Evolutionary conservation across 2,113 vertebrate genomes (phyloP), one percentile per base, ranked within the genome.

Genomic region (Gavia stellata): DNA sequence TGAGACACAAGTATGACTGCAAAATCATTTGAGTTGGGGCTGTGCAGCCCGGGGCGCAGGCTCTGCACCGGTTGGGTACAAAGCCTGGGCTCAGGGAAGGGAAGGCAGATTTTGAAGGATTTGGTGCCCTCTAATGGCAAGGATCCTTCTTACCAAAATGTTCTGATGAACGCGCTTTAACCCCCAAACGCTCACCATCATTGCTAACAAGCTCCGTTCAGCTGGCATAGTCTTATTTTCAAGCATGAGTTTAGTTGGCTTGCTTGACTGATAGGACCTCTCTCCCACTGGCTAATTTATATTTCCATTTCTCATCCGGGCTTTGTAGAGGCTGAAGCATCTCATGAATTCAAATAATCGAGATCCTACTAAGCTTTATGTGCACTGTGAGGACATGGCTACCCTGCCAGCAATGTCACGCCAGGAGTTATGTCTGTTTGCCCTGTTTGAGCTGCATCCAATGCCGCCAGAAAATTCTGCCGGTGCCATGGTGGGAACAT

Each of bases 121-220:
- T 92, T 97, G 83, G 95, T 97, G 97, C 97, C 97, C 97, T 96
- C 97, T 97, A 94, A 94, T 50, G 97, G 96, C 62, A 52, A 63
- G 20, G 85, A 93, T 72, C 38, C 15, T 86, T 63, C 44, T 52
- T 38, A 62, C 33, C 34, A 42, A 58, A 77, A 58, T 33, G 65
- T 33, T 44, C 42, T 20, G 3, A 42, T 1, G 6, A 84, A 7
- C 5, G 1, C 17, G 2, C 29, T 49, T 50, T 19, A 86, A 81
- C 17, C 8, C n/a, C 24, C 1, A 50, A 72, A 25, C 0, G 0
- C 17, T 9, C 42, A 6, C 19, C 10, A 14, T 4, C 62, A 2
- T 5, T 8, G 7, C 36, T 53, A 53, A 19, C 17, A 44, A 61
- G 15, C 4, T 84, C 49, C 3, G 34, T 58, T 47, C 33, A 47